Base-by-base conservation (phyloP, 2,113 vertebrate species). In the Petrocephalus microphthalmus region DNA sequence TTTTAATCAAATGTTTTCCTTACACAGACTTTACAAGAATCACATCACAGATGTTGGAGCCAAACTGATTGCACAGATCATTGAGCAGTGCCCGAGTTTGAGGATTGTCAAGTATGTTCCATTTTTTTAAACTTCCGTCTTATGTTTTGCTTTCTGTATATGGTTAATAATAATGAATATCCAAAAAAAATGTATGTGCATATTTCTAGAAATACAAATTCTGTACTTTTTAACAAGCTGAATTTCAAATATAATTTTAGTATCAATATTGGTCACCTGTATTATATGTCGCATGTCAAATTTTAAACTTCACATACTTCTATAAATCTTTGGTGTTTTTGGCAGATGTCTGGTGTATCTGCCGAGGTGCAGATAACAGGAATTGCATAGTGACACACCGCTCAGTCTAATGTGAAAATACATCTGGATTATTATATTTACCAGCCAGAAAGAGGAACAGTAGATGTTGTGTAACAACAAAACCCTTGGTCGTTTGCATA, bases 1-100 rank as follows among this genome's bases (percentile, higher is more conserved):
- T 49, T 83, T 83, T 49, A 42, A 49, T 83, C 45, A 20, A 45
- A 81, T 81, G 42, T 60, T 60, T 85, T 47, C 20, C 2, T 86
- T 13, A 1, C 19, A 45, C 93, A 99, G 98, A 49, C 96, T 99
- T 83, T 99, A 99, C 93, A 97, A 93, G 93, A 99, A 99, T 92
- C 93, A 96, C 74, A 98, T 99, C 93, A 99, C 97, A 2, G 97
- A 99, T 25, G 90, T 94, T 0, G 98, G 98, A 94, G 98, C 97
- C 89, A 92, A 92, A 81, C 96, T 96, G 0, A 90, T 99, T 4
- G 97, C 97, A 91, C 94, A 93, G 89, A 96, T 99, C 56, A 96
- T 99, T 90, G 95, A 97, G 53, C 96, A 97, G 85, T 99, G 98
- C 90, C 95, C 96, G 87, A 93, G 95, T 89, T 95, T 99, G 88